Evolutionary conservation across 2,113 vertebrate genomes (phyloP), one percentile per base, ranked within the genome.

Genomic region (Aldabrachelys gigantea): DNA sequence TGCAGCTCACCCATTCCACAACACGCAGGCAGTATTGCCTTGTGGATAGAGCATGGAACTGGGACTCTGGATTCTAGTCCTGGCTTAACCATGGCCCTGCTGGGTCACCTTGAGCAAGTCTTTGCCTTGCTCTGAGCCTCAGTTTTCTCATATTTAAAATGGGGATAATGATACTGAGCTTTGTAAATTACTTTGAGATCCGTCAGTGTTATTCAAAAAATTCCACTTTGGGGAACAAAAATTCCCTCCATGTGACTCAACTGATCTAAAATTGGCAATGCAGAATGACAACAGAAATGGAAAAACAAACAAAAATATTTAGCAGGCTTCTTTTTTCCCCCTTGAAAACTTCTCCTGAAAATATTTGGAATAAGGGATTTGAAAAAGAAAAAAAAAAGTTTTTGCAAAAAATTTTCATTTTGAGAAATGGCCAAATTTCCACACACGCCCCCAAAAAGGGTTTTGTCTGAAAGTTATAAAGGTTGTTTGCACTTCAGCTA

Each of bases 151-250:
- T 5, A 9, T 24, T 10, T 19, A 35, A 17, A 80, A 35, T 35
- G 31, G 31, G 79, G 49, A 4, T 50, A 35, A 35, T 35, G 27
- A 80, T 31, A 52, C 16, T 29, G 49, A 52, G 4, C 31, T 80
- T 78, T 78, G 65, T 72, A 38, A 79, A 50, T 29, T 0, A 0
- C 44, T 24, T 0, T 0, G 31, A 38, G 47, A 82, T 3, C 24
- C 49, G 8, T 62, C 47, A 4, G 0, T 9, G 44, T 72, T n/a
- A 69, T 38, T 35, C 31, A 49, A 10, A 35, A 7, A 27, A 65
- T 17, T 27, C 65, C 82, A 10, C 76, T 12, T 10, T 0, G 72
- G 80, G 57, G 78, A 65, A 57, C 53, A 83, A 25, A 31, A 90
- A 93, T 35, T 72, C 8, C 84, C 24, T 56, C 69, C 0, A 0